Evolutionary conservation across 2,113 vertebrate genomes (phyloP), one percentile per base, ranked within the genome.

Genomic region (Emberiza fucata): DNA sequence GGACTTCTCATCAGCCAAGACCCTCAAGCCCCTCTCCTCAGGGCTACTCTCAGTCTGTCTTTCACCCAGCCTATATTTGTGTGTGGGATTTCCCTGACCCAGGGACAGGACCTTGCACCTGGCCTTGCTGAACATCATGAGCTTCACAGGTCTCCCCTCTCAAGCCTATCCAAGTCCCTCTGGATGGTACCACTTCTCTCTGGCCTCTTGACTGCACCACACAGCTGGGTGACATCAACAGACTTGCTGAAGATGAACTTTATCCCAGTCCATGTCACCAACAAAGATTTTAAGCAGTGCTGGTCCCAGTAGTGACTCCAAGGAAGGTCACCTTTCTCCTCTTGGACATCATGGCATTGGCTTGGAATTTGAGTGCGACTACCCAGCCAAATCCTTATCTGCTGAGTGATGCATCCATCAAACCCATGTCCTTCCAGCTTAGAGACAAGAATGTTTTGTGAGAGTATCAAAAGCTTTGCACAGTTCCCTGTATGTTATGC

Each of bases 291-390:
- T 14, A 63, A 42, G 64, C 23, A 64, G 19, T 11, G 11, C 11
- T 9, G 15, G 61, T 75, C 40, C 27, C 23, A 61, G 1, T 28
- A 56, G 20, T 12, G 23, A 63, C 22, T 23, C 31, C 16, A 16
- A 37, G 61, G 40, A 50, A 39, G 28, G 31, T 25, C 54, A 68
- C 23, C 19, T 35, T 35, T 68, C 27, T 61, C 27, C 9, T 21
- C 14, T 12, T 69, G 47, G 69, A 50, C 28, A 68, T 29, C 24
- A 31, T 44, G 19, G 22, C 20, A 37, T 25, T 68, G 47, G 59
- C 29, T 42, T n/a, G 31, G 45, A n/a, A 21, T 33, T 21, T 25
- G 23, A 61, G 31, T 37, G 54, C 0, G 0, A 56, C 61, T 27
- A 81, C 11, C 3, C 33, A 50, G 40, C 4, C 31, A 25, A 61